Conservation (phyloP, 1,140 invertebrate genomes). For the Varroa destructor region DNA sequence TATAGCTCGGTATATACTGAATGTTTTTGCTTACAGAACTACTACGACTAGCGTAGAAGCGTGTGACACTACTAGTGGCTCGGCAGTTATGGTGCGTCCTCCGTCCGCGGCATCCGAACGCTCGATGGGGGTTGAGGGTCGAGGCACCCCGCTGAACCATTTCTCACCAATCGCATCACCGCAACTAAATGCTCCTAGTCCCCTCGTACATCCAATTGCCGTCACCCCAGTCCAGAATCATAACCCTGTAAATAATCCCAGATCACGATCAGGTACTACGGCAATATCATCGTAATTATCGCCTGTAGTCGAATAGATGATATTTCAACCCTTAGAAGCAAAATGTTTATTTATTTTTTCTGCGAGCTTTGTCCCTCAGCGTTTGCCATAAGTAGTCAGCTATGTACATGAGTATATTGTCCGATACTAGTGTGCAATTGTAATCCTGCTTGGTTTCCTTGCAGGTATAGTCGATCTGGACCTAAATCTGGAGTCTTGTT, state of each 20-base stretch:
- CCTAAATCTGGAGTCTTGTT: slow-evolving; percentile 17
- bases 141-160: slow-evolving; percentile 18
- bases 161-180: slow-evolving; percentile 13
- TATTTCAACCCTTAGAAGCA: no score
- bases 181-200: not conserved
- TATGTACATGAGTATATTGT: no score
- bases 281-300: no score
- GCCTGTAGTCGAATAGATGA: no score
- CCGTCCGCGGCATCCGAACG: slow-evolving; percentile 13
- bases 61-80: not conserved
- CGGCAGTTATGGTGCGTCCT: not conserved
- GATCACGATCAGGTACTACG: slow-evolving; percentile 18
- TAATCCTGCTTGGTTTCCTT: not conserved
- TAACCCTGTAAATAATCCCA: slow-evolving; percentile 1
- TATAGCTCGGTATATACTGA: no score
- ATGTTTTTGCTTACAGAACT: not conserved
- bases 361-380: no score
- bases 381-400: no score
- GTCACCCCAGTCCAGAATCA: slow-evolving; percentile 2
- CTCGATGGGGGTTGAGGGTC: not conserved
- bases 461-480: slow-evolving; percentile 27
- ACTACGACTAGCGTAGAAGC: slow-evolving; percentile 4
- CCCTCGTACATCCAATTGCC: not conserved
- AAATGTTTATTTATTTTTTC: no score
- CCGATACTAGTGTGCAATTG: no score